Conservation (phyloP, 2,113 vertebrate species). For the Lanius ludovicianus region DNA sequence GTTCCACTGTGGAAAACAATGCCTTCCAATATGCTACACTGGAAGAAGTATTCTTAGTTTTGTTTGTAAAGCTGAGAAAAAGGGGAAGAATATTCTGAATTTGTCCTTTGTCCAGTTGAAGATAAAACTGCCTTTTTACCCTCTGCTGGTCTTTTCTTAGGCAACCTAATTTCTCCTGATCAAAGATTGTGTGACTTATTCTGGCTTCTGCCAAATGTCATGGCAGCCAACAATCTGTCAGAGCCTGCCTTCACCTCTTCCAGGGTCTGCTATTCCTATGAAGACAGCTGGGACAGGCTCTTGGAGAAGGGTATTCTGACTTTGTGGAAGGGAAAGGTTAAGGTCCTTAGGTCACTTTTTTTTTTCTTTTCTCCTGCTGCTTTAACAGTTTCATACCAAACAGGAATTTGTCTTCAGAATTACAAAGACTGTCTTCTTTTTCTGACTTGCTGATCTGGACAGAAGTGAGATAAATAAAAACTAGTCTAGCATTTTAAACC, state of each 20-base stretch:
- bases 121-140: not conserved
- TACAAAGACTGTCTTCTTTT: not conserved
- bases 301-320: not conserved
- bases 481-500: not conserved
- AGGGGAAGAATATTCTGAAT: not conserved
- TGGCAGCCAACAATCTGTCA: constrained; percentile 22
- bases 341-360: not conserved
- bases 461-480: not conserved
- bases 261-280: not conserved
- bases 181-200: not conserved
- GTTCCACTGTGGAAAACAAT: not conserved
- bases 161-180: not conserved
- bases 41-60: not conserved
- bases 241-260: not conserved
- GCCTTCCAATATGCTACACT: not conserved
- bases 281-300: not conserved
- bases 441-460: not conserved
- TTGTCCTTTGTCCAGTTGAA: not conserved
- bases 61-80: not conserved
- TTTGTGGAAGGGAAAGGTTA: not conserved
- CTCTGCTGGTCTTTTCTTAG: not conserved
- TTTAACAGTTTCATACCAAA: not conserved
- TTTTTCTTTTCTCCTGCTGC: not conserved
- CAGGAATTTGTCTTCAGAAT: constrained; percentile 2
- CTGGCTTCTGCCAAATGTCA: not conserved